Evolutionary conservation across 53 echinoderm and acorn worm species (phyloP), one percentile per base, ranked within the genome.

Genomic region (Paracentrotus lividus): DNA sequence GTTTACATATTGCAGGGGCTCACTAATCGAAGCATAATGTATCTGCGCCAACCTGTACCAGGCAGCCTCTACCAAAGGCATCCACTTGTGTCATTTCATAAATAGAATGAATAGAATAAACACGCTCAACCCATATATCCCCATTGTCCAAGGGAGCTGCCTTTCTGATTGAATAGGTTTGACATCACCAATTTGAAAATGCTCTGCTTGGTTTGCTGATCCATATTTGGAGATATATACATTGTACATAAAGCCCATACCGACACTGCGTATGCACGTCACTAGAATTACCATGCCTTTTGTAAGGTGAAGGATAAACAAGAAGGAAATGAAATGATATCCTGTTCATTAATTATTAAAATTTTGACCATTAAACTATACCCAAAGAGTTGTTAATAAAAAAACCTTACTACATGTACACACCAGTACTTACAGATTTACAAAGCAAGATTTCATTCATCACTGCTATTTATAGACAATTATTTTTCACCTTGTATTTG

Each of bases 51-150:
- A 12, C 33, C 27, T 81, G 81, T 81, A 47, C 81, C 81, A 45
- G 81, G 81, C 49, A 45, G 44, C 47, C 21, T 8, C 1, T n/a
- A n/a, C 10, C 44, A 44, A 12, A 81, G 0, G 26, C 81, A 81
- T 81, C 47, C 81, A 26, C 81, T 81, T 81, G 47, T 81, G 45
- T 81, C 81, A 81, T 81, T 81, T 47, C 81, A 81, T 81, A 81
- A 81, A n/a, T n/a, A n/a, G n/a, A n/a, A n/a, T n/a, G n/a, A 9
- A 44, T 81, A 81, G 81, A 81, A 81, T 81, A 81, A 81, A 81
- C 81, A 81, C 24, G 81, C 49, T 81, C 81, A 81, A 47, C 26
- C 81, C 49, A 26, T 49, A 49, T 81, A n/a, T 81, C 44, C 47
- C 81, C 47, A 47, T 45, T 81, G 81, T 47, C 81, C 40, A 42